Base-by-base conservation (phyloP, 2,113 vertebrate genomes). In the Etia nguti region DNA sequence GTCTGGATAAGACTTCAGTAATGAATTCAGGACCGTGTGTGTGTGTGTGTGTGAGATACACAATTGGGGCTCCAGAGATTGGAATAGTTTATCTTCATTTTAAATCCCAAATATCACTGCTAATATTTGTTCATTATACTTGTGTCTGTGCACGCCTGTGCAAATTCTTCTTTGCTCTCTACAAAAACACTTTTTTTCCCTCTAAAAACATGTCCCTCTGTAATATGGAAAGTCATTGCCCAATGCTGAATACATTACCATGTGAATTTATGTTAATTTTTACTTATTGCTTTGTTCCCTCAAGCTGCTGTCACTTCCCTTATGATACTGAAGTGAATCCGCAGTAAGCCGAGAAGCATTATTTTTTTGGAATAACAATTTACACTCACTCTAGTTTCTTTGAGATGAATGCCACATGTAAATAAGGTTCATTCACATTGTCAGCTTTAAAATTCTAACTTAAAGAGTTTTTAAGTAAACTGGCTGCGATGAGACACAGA, bases 261-360 rank as follows among this genome's bases (percentile, higher is more conserved):
- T 96, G 81, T 90, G 87, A 95, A 94, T 93, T 91, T 93, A 94
- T 96, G 93, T 90, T 70, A 92, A 95, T 95, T 88, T 62, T 84
- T 55, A 86, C 89, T 91, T 90, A 93, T 92, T 93, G 91, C 90
- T 92, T 91, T 82, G 86, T 93, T 94, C 87, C 91, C 77, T 79
- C 81, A 83, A 94, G 90, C 91, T 85, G 82, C 90, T 92, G 93
- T 91, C 92, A 85, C 91, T 89, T 84, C 62, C 75, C 82, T 86
- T 55, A 56, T 90, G 81, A 89, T 84, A 57, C 87, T 85, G 65
- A 88, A 75, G 77, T 68, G 82, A 92, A 73, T 79, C 87, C 85
- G 82, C 79, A 90, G 75, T 31, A 86, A 81, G 75, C 22, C 3
- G 20, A 81, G 48, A 88, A 65, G 38, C 81, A 82, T 57, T 0